Conservation (phyloP, 1,140 invertebrate genomes). For the Euglossa dilemma region DNA sequence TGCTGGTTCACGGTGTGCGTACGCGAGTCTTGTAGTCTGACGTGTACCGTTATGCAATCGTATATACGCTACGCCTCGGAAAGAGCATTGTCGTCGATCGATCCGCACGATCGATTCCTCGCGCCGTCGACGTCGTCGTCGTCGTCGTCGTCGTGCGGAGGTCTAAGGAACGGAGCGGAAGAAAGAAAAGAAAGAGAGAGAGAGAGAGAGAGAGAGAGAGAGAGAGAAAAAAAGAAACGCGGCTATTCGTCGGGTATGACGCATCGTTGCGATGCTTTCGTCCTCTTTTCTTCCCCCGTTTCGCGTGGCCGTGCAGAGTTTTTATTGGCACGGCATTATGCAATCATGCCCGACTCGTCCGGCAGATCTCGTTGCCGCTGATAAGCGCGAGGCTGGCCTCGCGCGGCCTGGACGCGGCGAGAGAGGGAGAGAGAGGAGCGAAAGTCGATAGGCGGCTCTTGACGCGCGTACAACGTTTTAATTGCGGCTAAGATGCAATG, state of each 20-base stretch:
- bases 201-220: too few relatives aligned
- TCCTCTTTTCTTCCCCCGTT: not conserved
- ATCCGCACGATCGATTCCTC: constrained; percentile 52
- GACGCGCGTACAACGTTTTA: constrained; percentile 1
- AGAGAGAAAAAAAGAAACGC: not conserved
- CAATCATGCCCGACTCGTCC: not conserved
- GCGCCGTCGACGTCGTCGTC: too few relatives aligned
- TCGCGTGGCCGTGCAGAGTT: not conserved
- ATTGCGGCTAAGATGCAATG: not conserved
- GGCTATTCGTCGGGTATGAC: constrained; percentile 39
- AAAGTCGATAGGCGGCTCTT: constrained; percentile 7
- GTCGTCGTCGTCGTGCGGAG: not conserved
- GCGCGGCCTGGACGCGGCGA: not conserved
- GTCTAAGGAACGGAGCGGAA: not conserved
- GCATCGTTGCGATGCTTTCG: constrained; percentile 23
- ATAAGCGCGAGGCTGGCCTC: not conserved
- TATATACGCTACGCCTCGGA: constrained; percentile 23
- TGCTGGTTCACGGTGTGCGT: constrained; percentile 27
- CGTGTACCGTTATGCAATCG: constrained; percentile 65
- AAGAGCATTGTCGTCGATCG: constrained; percentile 58
- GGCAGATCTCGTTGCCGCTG: constrained; percentile 2
- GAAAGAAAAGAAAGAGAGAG: too few relatives aligned
- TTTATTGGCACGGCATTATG: not conserved
- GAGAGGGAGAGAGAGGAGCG: too few relatives aligned
- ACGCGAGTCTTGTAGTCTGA: constrained; percentile 10